phyloP scores from a whole-genome alignment of 2,888 invertebrate species.

The Synergus japonicus region DNA sequence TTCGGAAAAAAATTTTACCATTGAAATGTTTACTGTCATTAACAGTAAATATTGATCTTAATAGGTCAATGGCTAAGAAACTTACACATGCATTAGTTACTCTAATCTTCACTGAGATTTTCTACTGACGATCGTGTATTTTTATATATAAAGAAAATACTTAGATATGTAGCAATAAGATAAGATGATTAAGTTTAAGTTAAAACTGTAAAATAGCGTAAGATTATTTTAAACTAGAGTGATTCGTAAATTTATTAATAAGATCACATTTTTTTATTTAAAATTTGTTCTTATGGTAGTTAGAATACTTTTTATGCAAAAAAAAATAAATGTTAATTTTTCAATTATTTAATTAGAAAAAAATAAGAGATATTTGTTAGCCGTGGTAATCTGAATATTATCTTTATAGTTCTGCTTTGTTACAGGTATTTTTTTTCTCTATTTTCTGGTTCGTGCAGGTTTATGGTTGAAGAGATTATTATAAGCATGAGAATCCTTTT shows the following conservation, averaged over 20 bases:
- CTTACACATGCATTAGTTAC: slow-evolving; percentile 17
- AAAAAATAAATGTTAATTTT: no score
- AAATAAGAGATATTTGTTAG: background rate
- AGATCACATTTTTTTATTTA: background rate
- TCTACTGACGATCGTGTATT: background rate
- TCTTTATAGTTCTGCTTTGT: background rate
- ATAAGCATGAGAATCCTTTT: background rate
- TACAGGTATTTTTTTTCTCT: background rate
- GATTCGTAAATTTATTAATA: background rate
- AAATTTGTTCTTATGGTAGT: no score
- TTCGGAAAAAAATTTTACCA: background rate
- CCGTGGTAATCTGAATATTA: background rate
- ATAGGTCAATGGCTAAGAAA: slow-evolving; percentile 32
- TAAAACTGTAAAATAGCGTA: background rate
- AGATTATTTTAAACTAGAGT: background rate
- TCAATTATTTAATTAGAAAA: no score
- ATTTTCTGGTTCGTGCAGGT: background rate
- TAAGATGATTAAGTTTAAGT: background rate
- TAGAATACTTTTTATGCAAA: no score
- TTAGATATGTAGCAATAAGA: background rate
- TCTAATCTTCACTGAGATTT: slow-evolving; percentile 11
- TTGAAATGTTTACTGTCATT: background rate
- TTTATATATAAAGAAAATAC: background rate
- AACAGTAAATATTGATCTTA: slow-evolving; percentile 32
- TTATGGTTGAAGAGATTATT: background rate